A percentile compares a stretch with the other conserved stretches of the same genome.
Conservation (phyloP, 2,797 vertebrate species). For the Amazona ochrocephala region DNA sequence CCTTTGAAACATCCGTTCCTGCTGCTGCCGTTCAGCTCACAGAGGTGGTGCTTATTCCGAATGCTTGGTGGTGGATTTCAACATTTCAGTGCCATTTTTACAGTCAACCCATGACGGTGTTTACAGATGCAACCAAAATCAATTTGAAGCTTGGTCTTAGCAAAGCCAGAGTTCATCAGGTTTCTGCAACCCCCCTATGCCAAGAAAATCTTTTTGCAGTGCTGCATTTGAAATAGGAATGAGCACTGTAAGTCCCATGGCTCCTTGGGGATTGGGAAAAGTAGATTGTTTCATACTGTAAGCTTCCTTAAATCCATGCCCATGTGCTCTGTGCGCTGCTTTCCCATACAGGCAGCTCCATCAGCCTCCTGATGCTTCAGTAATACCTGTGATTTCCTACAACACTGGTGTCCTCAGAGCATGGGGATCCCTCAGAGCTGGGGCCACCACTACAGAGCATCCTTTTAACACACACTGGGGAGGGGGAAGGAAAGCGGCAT, state of each 20-base stretch:
- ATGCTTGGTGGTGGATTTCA: background rate
- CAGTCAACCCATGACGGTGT: background rate
- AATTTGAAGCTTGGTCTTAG: background rate
- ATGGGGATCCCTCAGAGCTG: rapidly evolving
- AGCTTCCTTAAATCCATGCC: background rate
- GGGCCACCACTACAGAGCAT: background rate
- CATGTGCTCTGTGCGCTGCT: rapidly evolving
- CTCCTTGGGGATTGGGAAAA: background rate
- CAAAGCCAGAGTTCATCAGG: background rate
- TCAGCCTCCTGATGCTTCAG: background rate
- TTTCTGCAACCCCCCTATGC: background rate
- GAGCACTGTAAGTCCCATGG: background rate
- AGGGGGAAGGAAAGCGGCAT: rapidly evolving
- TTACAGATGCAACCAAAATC: background rate
- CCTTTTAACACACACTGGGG: rapidly evolving
- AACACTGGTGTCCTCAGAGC: background rate
- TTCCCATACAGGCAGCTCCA: background rate
- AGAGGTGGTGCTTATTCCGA: rapidly evolving
- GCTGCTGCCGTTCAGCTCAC: background rate
- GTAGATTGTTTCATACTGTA: rapidly evolving
- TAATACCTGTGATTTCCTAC: background rate
- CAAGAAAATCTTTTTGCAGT: background rate
- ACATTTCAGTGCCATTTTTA: background rate
- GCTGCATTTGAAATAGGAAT: background rate
- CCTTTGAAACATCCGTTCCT: background rate